Base-by-base conservation (phyloP, 2,888 invertebrate genomes). In the Caenorhabditis angaria region DNA sequence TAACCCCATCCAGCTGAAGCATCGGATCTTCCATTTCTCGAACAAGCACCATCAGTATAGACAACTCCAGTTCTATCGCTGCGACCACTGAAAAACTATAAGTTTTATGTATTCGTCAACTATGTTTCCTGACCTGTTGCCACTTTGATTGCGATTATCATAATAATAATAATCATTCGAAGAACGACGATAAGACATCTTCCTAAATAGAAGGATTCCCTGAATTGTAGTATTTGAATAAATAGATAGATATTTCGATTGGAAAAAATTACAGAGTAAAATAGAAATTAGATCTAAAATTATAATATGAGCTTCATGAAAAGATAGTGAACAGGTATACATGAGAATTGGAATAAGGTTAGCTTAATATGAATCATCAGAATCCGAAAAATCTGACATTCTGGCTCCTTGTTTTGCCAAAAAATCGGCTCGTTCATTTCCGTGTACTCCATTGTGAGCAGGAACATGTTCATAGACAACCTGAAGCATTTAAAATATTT, bases 381-480 rank as follows among this genome's bases (percentile, higher is more conserved):
- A 10, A 10, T 14, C 35, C 14, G n/a, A 20, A 48, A 20, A 20
- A 12, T 8, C 8, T 48, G 5, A 14, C n/a, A n/a, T 20, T 20
- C 48, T 20, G 12, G 93, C 92, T n/a, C 95, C 95, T 73, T 90
- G 89, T 82, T 92, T 92, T 0, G 97, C 96, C 53, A 97, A 89
- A 83, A 90, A 89, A 88, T 97, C 96, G 0, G 96, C 97, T 90
- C 91, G 92, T 89, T 95, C 95, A 88, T 97, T 97, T 0, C 95
- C 96, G 73, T 91, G 88, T 56, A 93, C 90, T 0, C 95, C 95
- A 35, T 88, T 88, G 87, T 97, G 97, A 0, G 93, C 96, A 80
- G 91, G 90, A 0, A 96, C 94, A 88, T 94, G 89, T n/a, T 88
- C 93, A 93, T 94, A 96, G 89, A 92, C 91, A 2, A 95, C 91